A percentile compares a stretch with the other conserved stretches of the same genome.
phyloP scores from a whole-genome alignment of 2,888 invertebrate species.

The Cynaeus angustus region DNA sequence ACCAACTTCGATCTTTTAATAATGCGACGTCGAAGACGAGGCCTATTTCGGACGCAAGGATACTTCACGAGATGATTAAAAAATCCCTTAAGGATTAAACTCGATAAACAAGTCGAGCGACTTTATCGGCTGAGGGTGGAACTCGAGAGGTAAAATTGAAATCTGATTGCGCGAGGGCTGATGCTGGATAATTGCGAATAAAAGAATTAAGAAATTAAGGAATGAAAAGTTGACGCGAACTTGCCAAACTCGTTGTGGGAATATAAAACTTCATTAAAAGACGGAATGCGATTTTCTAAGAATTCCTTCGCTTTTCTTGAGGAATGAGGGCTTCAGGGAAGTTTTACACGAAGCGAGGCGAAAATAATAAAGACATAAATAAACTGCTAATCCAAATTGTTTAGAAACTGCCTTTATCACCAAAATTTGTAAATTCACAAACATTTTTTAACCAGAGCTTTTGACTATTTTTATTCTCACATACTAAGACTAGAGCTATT shows the following conservation, averaged over 20 bases:
- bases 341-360: no score
- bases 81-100: constrained; percentile 16
- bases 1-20: constrained; percentile 15
- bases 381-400: no score
- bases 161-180: neutral
- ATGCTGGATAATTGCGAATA: neutral
- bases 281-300: neutral
- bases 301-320: neutral
- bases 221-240: neutral
- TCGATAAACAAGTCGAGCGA: constrained; percentile 5
- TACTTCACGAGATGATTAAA: constrained; percentile 26
- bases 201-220: constrained; percentile 1
- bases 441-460: no score
- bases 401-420: no score
- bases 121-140: neutral
- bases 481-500: no score
- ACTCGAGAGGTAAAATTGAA: neutral
- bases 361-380: no score
- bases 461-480: no score
- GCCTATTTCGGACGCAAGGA: constrained; percentile 19
- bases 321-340: no score
- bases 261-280: neutral
- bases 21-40: constrained; percentile 3
- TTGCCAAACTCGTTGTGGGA: neutral
- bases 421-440: no score